These are phyloP conservation scores for Acronicta leporina DNA, from an alignment of 2,888 invertebrate species.

Conservation along the genomic window DNA sequence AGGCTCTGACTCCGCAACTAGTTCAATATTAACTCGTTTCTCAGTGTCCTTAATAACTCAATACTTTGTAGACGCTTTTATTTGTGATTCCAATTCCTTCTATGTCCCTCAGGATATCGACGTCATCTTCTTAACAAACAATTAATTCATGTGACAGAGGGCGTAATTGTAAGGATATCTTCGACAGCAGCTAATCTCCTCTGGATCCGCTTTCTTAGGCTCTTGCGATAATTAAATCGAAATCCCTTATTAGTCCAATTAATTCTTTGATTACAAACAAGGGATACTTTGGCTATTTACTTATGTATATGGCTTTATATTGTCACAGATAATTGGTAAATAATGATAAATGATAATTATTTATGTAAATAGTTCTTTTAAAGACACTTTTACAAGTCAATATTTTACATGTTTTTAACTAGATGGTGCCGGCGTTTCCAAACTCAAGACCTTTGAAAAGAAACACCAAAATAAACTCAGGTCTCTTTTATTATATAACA, in stretches of 20 bases:
- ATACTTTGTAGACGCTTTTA: not conserved
- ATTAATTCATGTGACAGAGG: constrained; percentile 32
- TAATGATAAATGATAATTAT: not conserved
- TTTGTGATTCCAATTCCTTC: not conserved
- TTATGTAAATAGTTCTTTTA: no score
- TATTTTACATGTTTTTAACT: no score
- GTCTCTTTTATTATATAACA: no score
- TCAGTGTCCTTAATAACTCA: not conserved
- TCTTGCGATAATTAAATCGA: constrained; percentile 39
- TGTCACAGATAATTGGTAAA: constrained; percentile 25
- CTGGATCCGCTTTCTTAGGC: constrained; percentile 27
- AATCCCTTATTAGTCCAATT: constrained; percentile 44
- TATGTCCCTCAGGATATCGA: constrained; percentile 1
- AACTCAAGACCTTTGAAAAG: no score
- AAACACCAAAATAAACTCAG: no score
- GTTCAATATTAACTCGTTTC: not conserved
- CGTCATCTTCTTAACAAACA: constrained; percentile 21
- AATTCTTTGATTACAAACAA: constrained; percentile 41
- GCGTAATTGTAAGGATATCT: constrained; percentile 11
- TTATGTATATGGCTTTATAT: constrained; percentile 17
- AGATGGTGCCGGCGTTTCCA: no score
- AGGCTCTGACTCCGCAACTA: not conserved
- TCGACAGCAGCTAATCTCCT: constrained; percentile 37
- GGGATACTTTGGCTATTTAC: constrained; percentile 11
- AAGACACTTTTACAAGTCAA: no score